Conservation (phyloP, 92 coral and sea anemone genomes). For the Isaurus tuberculatus region DNA sequence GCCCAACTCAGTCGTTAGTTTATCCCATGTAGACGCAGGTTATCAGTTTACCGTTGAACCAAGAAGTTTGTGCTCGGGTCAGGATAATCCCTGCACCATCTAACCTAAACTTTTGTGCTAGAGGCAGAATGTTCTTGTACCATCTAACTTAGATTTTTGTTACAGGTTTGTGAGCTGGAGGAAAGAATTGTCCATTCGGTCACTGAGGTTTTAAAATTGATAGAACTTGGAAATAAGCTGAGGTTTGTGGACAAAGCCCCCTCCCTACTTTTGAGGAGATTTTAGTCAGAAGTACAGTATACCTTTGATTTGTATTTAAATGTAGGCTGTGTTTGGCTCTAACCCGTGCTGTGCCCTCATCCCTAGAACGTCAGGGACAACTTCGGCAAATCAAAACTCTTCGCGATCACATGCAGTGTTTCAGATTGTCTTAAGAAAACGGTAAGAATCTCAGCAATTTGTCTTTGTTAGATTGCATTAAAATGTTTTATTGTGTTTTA, state of each 20-base stretch:
- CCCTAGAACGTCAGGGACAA: conserved; percentile 93
- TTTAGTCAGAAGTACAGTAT: too few species aligned
- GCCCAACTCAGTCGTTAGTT: too few species aligned
- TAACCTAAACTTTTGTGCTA: neutral
- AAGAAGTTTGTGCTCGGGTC: too few species aligned
- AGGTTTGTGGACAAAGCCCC: conserved; percentile 81
- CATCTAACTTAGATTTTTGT: neutral
- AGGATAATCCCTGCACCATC: neutral
- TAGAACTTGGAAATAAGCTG: conserved; percentile 95
- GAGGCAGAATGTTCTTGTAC: neutral
- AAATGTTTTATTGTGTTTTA: too few species aligned
- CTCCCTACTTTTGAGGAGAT: too few species aligned
- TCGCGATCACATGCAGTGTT: conserved; percentile 98
- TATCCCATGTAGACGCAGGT: too few species aligned
- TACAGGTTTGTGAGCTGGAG: conserved; percentile 92
- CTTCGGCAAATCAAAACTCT: conserved; percentile 98
- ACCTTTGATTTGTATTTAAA: too few species aligned
- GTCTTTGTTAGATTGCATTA: too few species aligned
- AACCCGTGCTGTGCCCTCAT: neutral
- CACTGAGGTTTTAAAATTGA: conserved; percentile 91
- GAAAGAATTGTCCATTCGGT: conserved; percentile 91
- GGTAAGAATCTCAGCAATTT: conserved; percentile 62
- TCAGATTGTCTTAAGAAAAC: conserved; percentile 92
- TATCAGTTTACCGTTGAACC: too few species aligned
- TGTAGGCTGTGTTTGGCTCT: too few species aligned